Conservation (phyloP, 2,113 vertebrate species). For the Ciconia stormi region DNA sequence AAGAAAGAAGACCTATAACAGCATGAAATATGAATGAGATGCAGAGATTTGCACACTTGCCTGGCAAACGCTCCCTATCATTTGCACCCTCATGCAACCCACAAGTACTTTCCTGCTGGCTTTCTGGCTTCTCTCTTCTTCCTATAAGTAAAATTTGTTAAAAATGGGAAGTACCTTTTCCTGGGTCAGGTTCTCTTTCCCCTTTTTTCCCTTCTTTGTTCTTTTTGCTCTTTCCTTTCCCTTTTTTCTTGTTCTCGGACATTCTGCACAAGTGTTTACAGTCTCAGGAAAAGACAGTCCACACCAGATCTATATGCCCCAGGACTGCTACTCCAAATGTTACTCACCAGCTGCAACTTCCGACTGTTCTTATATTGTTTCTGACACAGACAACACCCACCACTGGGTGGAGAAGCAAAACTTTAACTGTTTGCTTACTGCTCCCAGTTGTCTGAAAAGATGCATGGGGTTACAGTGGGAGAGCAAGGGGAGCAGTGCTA, state of each 20-base stretch:
- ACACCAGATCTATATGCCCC: conserved; percentile 66
- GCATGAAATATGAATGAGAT: conserved; percentile 39
- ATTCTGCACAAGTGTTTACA: conserved; percentile 72
- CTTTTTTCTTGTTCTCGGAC: conserved; percentile 76
- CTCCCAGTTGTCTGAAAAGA: conserved; percentile 34
- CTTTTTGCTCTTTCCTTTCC: conserved; percentile 78
- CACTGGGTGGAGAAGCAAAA: conserved; percentile 69
- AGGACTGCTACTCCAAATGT: conserved; percentile 60
- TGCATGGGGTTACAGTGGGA: conserved; percentile 8
- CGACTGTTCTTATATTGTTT: conserved; percentile 73
- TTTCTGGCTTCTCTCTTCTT: conserved; percentile 49
- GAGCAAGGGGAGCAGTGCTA: not conserved
- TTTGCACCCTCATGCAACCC: conserved; percentile 43
- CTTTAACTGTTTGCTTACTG: conserved; percentile 70
- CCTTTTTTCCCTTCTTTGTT: conserved; percentile 76
- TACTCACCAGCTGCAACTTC: conserved; percentile 70
- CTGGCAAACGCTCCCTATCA: conserved; percentile 1
- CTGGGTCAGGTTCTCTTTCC: conserved; percentile 74
- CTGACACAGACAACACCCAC: conserved; percentile 73
- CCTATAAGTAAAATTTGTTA: conserved; percentile 63
- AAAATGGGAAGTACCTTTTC: conserved; percentile 72
- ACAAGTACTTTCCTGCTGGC: conserved; percentile 9
- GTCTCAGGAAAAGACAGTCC: conserved; percentile 57
- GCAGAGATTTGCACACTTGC: conserved; percentile 33
- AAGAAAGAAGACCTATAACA: not conserved